phyloP scores from a whole-genome alignment of 2,797 vertebrate genomes.

The Phaenicophaeus curvirostris region DNA sequence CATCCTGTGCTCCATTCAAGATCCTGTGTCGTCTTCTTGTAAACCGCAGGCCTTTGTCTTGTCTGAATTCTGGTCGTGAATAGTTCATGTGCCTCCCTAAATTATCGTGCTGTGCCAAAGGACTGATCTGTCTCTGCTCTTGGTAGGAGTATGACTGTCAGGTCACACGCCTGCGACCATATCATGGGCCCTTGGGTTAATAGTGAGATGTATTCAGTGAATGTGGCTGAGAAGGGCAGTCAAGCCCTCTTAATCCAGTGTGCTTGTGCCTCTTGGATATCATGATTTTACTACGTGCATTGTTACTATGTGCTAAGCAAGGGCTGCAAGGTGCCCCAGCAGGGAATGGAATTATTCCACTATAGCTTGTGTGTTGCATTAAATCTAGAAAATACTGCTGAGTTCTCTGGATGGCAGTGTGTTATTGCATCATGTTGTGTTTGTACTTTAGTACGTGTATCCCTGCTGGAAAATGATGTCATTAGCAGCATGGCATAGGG shows the following conservation, averaged over 20 bases:
- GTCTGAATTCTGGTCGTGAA: background rate
- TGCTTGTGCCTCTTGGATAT: background rate
- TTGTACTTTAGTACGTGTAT: background rate
- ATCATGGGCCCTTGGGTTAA: background rate
- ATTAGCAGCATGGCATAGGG: background rate
- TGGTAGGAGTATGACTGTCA: background rate
- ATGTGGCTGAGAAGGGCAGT: background rate
- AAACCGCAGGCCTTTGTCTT: background rate
- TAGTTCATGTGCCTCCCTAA: background rate
- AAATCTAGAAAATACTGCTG: background rate
- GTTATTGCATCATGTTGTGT: accelerated
- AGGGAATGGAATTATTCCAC: background rate
- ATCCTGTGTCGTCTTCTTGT: background rate
- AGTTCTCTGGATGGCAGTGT: background rate
- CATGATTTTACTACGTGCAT: background rate
- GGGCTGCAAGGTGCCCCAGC: accelerated
- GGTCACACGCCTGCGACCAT: background rate
- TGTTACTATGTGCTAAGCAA: background rate
- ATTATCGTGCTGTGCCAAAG: background rate
- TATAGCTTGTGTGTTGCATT: background rate
- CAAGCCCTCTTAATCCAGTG: background rate
- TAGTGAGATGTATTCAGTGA: background rate
- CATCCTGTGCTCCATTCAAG: background rate
- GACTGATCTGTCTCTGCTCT: background rate
- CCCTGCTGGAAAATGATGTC: background rate